phyloP scores from a whole-genome alignment of 2,113 vertebrate species.

The Anhinga rufa region DNA sequence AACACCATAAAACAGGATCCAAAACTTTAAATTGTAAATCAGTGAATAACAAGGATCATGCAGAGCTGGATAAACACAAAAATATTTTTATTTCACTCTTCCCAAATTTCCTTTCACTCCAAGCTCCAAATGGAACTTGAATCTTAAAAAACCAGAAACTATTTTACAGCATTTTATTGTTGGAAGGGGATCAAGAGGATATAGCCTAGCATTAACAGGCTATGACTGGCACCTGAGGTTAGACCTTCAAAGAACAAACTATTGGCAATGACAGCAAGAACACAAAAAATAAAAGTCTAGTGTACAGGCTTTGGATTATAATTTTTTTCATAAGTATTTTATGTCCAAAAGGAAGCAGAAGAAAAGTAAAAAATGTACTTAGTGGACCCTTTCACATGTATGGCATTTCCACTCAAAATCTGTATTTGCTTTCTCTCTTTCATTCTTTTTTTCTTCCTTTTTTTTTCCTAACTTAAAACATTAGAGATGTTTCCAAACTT shows the following conservation, averaged over 20 bases:
- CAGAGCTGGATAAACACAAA: conserved; percentile 1
- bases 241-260: conserved; percentile 2
- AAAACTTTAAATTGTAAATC: neutral
- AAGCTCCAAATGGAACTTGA: conserved; percentile 28
- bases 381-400: neutral
- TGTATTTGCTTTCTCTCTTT: neutral
- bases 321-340: neutral
- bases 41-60: neutral
- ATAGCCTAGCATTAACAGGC: neutral
- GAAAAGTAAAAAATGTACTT: neutral
- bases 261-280: neutral
- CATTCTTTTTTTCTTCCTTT: neutral
- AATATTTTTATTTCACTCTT: conserved; percentile 36
- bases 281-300: neutral
- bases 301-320: neutral
- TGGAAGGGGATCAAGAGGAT: neutral
- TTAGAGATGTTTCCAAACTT: neutral
- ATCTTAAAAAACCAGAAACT: neutral
- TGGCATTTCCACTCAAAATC: neutral
- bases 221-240: neutral
- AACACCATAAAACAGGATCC: neutral
- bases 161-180: neutral
- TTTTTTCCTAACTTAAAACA: neutral
- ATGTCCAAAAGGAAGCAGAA: neutral
- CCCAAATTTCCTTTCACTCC: conserved; percentile 26